Base-by-base conservation (phyloP, 2,888 invertebrate genomes). In the Zeuzera pyrina region DNA sequence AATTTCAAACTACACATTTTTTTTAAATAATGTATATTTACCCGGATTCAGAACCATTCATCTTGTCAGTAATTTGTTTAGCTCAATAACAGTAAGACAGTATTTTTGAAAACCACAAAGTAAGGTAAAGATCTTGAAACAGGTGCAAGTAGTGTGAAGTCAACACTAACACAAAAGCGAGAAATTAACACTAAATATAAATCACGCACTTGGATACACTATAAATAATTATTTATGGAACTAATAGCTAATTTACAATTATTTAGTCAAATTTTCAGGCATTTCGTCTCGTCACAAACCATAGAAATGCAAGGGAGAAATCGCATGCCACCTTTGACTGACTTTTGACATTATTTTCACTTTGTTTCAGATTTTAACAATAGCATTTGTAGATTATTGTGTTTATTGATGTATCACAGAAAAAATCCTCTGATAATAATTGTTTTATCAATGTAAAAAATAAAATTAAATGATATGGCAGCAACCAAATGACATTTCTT, bases 31-130 rank as follows among this genome's bases (percentile, higher is more conserved):
- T n/a, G n/a, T 43, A 45, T 43, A 60, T 49, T 89, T 90, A 91
- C 91, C 91, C 91, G 84, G 91, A 90, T 84, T 91, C 91, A 54
- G 91, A 90, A 73, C 90, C 88, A 85, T 91, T 91, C 91, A 91
- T 91, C 64, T 64, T 85, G 74, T 49, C 47, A 39, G 25, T 12
- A 5, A n/a, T n/a, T n/a, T n/a, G n/a, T n/a, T n/a, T n/a, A n/a
- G n/a, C n/a, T n/a, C n/a, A n/a, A n/a, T n/a, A n/a, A n/a, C n/a
- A n/a, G n/a, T n/a, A n/a, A n/a, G n/a, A n/a, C n/a, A n/a, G n/a
- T n/a, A n/a, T n/a, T n/a, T n/a, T n/a, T n/a, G n/a, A n/a, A n/a
- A n/a, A n/a, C n/a, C n/a, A n/a, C n/a, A n/a, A n/a, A n/a, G n/a
- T n/a, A n/a, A n/a, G n/a, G n/a, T n/a, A n/a, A n/a, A n/a, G n/a